Evolutionary conservation across 2,888 invertebrate genomes (phyloP), one percentile per base, ranked within the genome.

Genomic region (Mesorhabditis sp.): DNA sequence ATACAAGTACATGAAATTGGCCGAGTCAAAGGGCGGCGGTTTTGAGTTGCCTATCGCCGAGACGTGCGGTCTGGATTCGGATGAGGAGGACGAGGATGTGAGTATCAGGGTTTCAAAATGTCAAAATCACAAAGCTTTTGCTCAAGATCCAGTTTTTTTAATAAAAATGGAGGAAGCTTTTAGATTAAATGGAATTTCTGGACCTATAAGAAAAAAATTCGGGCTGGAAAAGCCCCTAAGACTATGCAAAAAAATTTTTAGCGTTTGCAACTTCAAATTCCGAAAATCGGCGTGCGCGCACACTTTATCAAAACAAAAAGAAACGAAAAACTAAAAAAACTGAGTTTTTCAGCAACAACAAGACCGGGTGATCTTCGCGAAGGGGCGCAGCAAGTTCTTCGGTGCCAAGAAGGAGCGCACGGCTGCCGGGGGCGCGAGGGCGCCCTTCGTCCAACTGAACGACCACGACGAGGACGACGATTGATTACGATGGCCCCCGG

Each of bases 1-100:
- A 67, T 82, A 83, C 72, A 81, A 82, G 50, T 84, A 84, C 70
- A 81, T 79, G 50, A 72, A 82, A 50, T 67, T 84, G 50, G 76
- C 81, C 5, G 84, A 80, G 68, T 71, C 74, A 13, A 73, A 75
- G 62, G 75, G 75, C 5, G 81, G 79, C 43, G 71, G 71, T 1
- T 69, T 62, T 15, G 79, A 80, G 63, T 43, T 80, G 67, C 79
- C 80, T 64, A 80, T 67, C 45, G 81, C 73, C 15, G 79, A 82
- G 64, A 78, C 76, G 15, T 83, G 83, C 64, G 83, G 79, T 10
- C 62, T 83, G 63, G 76, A 76, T 28, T 76, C 75, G 43, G 82
- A 84, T 66, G 84, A 84, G 62, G 82, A 83, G 13, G 82, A 83
- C n/a, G 78, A 79, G 66, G 74, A 67, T 4, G 71, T 63, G 67